phyloP scores from a whole-genome alignment of 2,888 invertebrate genomes.

The Caenorhabditis sinica region DNA sequence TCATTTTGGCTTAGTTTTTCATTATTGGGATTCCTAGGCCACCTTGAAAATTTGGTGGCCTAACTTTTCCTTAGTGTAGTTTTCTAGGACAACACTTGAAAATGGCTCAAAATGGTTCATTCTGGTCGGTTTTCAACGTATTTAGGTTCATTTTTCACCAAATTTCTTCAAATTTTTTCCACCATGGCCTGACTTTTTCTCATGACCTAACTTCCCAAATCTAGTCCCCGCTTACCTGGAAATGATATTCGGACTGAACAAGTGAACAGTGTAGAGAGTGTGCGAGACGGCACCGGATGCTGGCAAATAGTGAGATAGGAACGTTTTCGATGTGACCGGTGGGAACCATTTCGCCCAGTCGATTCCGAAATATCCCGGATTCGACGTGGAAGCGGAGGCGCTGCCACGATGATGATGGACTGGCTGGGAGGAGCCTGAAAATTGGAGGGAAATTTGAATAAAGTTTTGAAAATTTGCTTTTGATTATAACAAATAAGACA shows the following conservation, averaged over 20 bases:
- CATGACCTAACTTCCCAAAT: background rate
- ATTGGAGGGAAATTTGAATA: background rate
- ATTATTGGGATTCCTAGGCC: background rate
- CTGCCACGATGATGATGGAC: conserved; percentile 25
- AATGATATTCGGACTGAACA: conserved; percentile 78
- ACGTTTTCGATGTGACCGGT: conserved; percentile 71
- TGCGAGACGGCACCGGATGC: conserved; percentile 80
- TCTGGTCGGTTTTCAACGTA: no score
- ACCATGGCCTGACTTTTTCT: no score
- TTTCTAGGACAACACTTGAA: no score
- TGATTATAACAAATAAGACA: no score
- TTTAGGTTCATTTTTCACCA: background rate
- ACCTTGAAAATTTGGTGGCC: no score
- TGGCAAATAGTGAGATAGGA: conserved; percentile 79
- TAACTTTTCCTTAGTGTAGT: no score
- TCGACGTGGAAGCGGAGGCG: background rate
- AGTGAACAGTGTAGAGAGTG: conserved; percentile 78
- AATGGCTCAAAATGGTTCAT: no score
- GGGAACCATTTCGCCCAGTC: conserved; percentile 72
- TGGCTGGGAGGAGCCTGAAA: conserved; percentile 25
- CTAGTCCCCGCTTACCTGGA: conserved; percentile 43
- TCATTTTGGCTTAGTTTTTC: background rate
- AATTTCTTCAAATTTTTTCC: background rate
- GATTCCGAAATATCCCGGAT: conserved; percentile 40
- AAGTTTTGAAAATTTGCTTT: no score